phyloP scores from a whole-genome alignment of 2,888 invertebrate genomes.

The Cheilosia vernalis region DNA sequence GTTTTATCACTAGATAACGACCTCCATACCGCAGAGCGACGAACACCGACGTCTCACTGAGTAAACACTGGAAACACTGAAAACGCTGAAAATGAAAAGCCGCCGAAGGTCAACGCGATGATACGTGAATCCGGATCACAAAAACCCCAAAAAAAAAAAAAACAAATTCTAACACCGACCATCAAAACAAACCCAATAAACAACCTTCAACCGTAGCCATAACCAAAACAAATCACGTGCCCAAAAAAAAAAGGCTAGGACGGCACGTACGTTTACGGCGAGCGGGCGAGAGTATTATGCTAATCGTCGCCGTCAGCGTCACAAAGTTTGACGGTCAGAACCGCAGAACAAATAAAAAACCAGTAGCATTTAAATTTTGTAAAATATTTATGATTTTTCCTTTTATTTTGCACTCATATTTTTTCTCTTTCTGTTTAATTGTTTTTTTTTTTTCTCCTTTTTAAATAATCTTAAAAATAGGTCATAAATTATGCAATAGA shows the following conservation, averaged over 20 bases:
- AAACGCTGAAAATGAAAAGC: conserved; percentile 4
- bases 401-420: background rate
- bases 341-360: conserved; percentile 6
- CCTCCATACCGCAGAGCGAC: conserved; percentile 25
- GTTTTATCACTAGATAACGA: conserved; percentile 31
- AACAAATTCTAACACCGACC: conserved; percentile 57
- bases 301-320: conserved; percentile 25
- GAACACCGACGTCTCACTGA: conserved; percentile 22
- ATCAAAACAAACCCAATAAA: conserved; percentile 45
- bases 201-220: conserved; percentile 52
- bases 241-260: conserved; percentile 62
- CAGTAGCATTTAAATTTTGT: conserved; percentile 21
- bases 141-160: conserved; percentile 7
- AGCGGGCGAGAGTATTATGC: conserved; percentile 8
- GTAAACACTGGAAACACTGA: conserved; percentile 27
- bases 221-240: conserved; percentile 66
- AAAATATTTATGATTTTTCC: conserved; percentile 28
- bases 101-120: conserved; percentile 47
- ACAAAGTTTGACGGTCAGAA: background rate
- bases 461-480: conserved; percentile 68
- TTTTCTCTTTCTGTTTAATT: conserved; percentile 28
- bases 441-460: conserved; percentile 29
- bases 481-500: conserved; percentile 56
- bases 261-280: conserved; percentile 41
- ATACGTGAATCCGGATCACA: conserved; percentile 60